A percentile compares a stretch with the other conserved stretches of the same genome.
Evolutionary conservation across 2,113 vertebrate genomes (phyloP).

Genomic region (Heterotilapia buettikoferi): DNA sequence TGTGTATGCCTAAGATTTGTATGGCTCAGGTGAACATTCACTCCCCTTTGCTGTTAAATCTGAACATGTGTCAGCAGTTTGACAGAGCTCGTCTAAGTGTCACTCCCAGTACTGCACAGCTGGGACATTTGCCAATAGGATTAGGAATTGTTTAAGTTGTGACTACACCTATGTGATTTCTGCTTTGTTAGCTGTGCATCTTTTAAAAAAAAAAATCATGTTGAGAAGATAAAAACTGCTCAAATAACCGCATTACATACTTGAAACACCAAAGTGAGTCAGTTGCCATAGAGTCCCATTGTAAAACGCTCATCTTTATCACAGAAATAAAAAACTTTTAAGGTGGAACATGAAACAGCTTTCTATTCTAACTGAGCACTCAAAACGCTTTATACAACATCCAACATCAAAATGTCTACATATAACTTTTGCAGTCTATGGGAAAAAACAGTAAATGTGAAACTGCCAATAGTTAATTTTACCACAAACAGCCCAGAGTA

Average conservation of each 20-base stretch:
- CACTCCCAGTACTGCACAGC: conserved; percentile 9
- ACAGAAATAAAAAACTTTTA: not conserved
- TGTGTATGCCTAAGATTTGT: conserved; percentile 27
- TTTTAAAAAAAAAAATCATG: not conserved
- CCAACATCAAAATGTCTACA: not conserved
- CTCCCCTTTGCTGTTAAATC: conserved; percentile 31
- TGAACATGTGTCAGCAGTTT: conserved; percentile 60
- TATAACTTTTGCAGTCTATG: not conserved
- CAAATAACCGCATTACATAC: not conserved
- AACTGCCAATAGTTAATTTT: not conserved
- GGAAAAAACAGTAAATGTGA: not conserved
- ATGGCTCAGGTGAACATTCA: conserved; percentile 35
- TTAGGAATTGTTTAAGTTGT: conserved; percentile 7
- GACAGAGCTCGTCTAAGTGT: conserved; percentile 27
- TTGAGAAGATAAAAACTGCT: not conserved
- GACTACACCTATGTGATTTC: not conserved
- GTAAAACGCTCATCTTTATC: not conserved
- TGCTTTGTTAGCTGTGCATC: not conserved
- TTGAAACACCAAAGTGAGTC: not conserved
- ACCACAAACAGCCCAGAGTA: not conserved
- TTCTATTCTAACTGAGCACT: not conserved
- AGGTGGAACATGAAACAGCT: not conserved
- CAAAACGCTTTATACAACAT: not conserved
- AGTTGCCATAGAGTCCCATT: not conserved
- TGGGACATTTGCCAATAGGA: conserved; percentile 14